These are phyloP conservation scores for Phalacrocorax aristotelis DNA, from an alignment of 2,113 vertebrate species.

Conservation along the genomic window DNA sequence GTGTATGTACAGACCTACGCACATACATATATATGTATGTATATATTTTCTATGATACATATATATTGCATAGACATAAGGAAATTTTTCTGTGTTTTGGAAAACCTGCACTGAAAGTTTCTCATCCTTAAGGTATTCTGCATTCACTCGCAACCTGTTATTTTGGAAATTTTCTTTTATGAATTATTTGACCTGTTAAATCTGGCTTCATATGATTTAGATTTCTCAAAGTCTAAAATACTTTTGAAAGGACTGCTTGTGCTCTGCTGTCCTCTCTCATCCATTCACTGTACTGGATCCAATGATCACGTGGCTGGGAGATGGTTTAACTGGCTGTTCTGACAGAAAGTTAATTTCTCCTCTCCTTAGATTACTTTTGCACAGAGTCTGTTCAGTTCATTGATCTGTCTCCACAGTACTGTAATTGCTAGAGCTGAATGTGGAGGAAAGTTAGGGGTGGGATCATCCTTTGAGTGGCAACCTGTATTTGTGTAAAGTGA, in stretches of 20 bases:
- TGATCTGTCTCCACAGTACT: background rate
- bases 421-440: background rate
- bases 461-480: background rate
- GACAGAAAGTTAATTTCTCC: background rate
- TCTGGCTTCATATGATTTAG: background rate
- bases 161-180: background rate
- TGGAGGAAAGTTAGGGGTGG: background rate
- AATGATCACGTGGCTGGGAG: background rate
- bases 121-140: background rate
- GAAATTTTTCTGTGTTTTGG: background rate
- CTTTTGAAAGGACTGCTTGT: background rate
- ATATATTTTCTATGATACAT: background rate
- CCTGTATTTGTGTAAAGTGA: background rate
- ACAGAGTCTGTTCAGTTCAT: background rate
- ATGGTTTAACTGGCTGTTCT: background rate
- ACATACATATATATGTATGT: rapidly evolving
- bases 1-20: background rate
- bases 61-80: background rate
- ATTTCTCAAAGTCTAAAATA: background rate
- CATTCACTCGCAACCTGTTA: background rate
- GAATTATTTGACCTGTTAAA: background rate
- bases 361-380: background rate
- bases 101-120: background rate
- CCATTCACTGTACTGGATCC: background rate
- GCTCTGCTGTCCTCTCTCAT: background rate